These are phyloP conservation scores for Phylloscopus trochilus DNA, from an alignment of 2,113 vertebrate species.

Conservation along the genomic window DNA sequence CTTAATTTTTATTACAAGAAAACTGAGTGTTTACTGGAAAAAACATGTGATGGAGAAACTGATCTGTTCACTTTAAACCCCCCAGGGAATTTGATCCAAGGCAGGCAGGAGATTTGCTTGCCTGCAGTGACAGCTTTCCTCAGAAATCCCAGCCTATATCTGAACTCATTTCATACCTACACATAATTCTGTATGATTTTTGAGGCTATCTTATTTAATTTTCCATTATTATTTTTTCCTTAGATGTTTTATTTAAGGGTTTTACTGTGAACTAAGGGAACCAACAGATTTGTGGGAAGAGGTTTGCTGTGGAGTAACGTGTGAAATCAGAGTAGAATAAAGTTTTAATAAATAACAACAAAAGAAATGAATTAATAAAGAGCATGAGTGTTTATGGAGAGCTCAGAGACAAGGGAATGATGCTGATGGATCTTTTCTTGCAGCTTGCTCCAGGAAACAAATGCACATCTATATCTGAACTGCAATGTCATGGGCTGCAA, in stretches of 20 bases:
- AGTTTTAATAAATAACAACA: neutral
- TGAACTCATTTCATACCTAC: neutral
- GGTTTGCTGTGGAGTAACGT: accelerated
- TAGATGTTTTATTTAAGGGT: neutral
- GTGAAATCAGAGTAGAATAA: neutral
- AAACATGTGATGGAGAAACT: neutral
- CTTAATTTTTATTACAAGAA: neutral
- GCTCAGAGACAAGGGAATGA: neutral
- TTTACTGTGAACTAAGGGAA: neutral
- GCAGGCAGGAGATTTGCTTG: neutral
- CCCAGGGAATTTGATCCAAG: neutral
- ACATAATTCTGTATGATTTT: neutral
- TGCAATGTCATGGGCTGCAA: accelerated
- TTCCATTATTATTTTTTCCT: neutral
- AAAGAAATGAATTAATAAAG: neutral
- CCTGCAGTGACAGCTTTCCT: neutral
- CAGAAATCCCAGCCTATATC: neutral
- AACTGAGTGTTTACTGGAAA: neutral
- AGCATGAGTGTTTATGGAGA: neutral
- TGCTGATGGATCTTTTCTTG: neutral
- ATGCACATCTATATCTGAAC: accelerated
- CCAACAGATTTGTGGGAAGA: neutral
- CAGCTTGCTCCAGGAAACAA: neutral
- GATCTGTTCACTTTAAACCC: neutral
- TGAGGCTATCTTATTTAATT: neutral